Percentiles rank a stretch among this genome's conserved stretches.
These are phyloP conservation scores for Bombus superbus DNA, from an alignment of 1,140 invertebrate genomes.

Conservation along the genomic window DNA sequence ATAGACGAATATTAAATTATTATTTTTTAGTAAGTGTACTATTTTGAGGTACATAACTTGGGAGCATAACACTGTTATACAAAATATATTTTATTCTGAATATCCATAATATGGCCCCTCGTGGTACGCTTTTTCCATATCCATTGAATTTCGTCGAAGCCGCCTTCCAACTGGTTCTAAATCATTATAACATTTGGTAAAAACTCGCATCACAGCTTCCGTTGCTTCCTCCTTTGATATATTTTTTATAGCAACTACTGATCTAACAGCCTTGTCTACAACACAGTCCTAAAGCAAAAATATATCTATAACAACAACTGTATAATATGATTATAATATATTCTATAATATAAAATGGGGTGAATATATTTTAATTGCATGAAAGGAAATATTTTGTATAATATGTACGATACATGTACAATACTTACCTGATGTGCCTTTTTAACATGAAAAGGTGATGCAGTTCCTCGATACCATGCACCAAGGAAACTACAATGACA, in stretches of 20 bases:
- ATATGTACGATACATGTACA: not conserved
- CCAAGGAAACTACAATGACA: constrained; percentile 95
- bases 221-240: constrained; percentile 88
- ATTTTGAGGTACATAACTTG: not conserved
- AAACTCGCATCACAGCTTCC: constrained; percentile 93
- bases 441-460: constrained; percentile 89
- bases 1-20: not conserved
- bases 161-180: constrained; percentile 95
- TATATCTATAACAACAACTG: constrained; percentile 1
- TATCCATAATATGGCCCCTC: constrained; percentile 93
- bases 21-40: not conserved
- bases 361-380: not conserved
- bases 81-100: constrained; percentile 42
- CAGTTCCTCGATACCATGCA: constrained; percentile 90
- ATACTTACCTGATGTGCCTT: constrained; percentile 86
- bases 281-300: constrained; percentile 90
- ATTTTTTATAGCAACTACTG: constrained; percentile 91
- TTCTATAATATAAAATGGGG: not conserved
- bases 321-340: not conserved
- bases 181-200: constrained; percentile 96
- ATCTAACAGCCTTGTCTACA: constrained; percentile 92
- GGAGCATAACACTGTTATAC: not conserved
- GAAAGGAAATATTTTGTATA: not conserved
- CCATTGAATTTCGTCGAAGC: constrained; percentile 89
- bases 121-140: constrained; percentile 90